These are phyloP conservation scores for Clistopyga incitator DNA, from an alignment of 2,888 invertebrate species.

Conservation along the genomic window DNA sequence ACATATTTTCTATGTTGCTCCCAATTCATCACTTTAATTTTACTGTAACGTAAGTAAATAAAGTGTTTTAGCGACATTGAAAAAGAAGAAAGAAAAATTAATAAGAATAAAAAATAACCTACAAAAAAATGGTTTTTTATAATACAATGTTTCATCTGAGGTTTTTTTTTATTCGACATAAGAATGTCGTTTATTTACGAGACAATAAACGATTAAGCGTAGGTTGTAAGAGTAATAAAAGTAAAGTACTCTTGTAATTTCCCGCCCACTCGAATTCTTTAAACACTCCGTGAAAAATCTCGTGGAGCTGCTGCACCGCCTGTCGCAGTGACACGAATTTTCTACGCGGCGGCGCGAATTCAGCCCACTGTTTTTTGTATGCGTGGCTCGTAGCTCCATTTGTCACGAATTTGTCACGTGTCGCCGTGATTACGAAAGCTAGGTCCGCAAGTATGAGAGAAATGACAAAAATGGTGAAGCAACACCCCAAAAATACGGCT, in stretches of 20 bases:
- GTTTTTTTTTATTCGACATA: too few relatives aligned
- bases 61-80: too few relatives aligned
- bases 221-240: not conserved
- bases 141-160: too few relatives aligned
- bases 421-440: not conserved
- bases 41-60: too few relatives aligned
- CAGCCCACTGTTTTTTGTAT: not conserved
- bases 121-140: too few relatives aligned
- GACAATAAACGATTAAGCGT: not conserved
- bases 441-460: not conserved
- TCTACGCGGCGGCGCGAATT: slow-evolving; percentile 9
- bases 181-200: not conserved
- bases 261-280: not conserved
- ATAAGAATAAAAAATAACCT: too few relatives aligned
- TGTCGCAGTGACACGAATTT: slow-evolving; percentile 29
- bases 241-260: not conserved
- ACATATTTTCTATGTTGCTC: too few relatives aligned
- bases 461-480: not conserved
- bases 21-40: too few relatives aligned
- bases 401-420: slow-evolving; percentile 24
- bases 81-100: too few relatives aligned
- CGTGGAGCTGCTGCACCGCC: slow-evolving; percentile 5
- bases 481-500: not conserved
- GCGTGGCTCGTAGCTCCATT: slow-evolving; percentile 29
- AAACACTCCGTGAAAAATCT: slow-evolving; percentile 9